Evolutionary conservation across 2,113 vertebrate species (phyloP).

Genomic region (Montifringilla adamsi): DNA sequence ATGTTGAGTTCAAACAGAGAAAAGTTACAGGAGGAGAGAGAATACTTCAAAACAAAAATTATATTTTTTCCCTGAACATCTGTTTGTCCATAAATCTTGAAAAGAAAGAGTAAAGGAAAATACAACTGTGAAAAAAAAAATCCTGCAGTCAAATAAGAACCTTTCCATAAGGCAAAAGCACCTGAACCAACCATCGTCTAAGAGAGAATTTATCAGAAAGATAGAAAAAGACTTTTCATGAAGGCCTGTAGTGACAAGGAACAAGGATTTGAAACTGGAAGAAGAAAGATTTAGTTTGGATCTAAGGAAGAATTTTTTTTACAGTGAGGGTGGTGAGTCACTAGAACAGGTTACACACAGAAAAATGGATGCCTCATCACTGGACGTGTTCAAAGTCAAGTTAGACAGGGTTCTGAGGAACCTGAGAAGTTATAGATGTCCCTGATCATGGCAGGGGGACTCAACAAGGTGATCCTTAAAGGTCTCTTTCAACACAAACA

Average conservation of each 20-base stretch:
- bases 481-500: not conserved
- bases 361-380: not conserved
- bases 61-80: not conserved
- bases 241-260: not conserved
- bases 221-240: not conserved
- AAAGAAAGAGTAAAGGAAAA: not conserved
- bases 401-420: not conserved
- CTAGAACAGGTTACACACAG: not conserved
- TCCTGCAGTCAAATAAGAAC: not conserved
- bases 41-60: slow-evolving; percentile 13
- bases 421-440: not conserved
- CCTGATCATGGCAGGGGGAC: not conserved
- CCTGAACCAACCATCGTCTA: not conserved
- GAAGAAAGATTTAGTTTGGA: not conserved
- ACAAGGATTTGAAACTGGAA: not conserved
- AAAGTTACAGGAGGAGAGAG: not conserved
- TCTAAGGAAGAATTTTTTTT: not conserved
- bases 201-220: not conserved
- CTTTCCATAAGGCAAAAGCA: not conserved
- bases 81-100: slow-evolving; percentile 8
- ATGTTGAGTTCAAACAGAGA: not conserved
- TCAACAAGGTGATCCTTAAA: not conserved
- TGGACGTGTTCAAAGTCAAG: not conserved
- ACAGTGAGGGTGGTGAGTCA: not conserved
- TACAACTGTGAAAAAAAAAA: not conserved